Percentiles rank a stretch among this genome's conserved stretches.
These are phyloP conservation scores for Antennarius maculatus DNA, from an alignment of 2,797 vertebrate species.

Conservation along the genomic window DNA sequence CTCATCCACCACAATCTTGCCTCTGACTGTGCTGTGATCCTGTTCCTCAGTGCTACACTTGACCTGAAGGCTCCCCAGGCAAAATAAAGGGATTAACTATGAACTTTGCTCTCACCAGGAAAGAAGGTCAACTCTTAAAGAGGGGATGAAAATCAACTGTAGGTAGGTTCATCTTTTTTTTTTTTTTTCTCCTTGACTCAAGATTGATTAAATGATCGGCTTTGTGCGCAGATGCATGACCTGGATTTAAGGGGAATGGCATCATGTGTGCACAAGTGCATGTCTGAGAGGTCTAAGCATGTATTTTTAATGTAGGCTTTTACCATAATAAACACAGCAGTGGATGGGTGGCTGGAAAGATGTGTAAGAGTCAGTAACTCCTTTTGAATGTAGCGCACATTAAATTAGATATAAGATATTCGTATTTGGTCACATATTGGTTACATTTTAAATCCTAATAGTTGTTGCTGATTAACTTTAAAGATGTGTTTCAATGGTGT, in stretches of 20 bases:
- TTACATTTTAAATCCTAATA: neutral
- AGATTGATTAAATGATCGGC: constrained; percentile 37
- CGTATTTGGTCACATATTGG: constrained; percentile 2
- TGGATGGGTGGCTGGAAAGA: constrained; percentile 36
- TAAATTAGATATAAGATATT: neutral
- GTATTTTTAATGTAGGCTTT: constrained; percentile 78
- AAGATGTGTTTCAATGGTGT: neutral
- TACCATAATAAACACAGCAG: constrained; percentile 69
- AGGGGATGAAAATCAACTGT: constrained; percentile 55
- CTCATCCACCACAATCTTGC: constrained; percentile 51
- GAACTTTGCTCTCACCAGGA: constrained; percentile 62
- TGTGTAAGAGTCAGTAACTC: constrained; percentile 25
- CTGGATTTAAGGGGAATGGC: constrained; percentile 61
- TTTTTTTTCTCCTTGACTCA: constrained; percentile 2
- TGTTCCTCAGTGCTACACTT: constrained; percentile 57
- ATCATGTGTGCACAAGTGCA: constrained; percentile 67
- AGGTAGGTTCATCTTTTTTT: constrained; percentile 55
- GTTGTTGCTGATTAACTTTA: constrained; percentile 4
- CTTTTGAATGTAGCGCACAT: neutral
- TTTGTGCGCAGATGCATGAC: constrained; percentile 60
- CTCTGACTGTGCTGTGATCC: constrained; percentile 63
- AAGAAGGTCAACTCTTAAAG: constrained; percentile 30
- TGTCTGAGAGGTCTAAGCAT: constrained; percentile 72
- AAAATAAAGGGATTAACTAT: constrained; percentile 77
- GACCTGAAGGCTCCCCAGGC: constrained; percentile 61